Percentiles rank a stretch among this genome's conserved stretches.
These are phyloP conservation scores for Pseudobourletiella spinata DNA, from an alignment of 1,140 invertebrate genomes.

Conservation along the genomic window DNA sequence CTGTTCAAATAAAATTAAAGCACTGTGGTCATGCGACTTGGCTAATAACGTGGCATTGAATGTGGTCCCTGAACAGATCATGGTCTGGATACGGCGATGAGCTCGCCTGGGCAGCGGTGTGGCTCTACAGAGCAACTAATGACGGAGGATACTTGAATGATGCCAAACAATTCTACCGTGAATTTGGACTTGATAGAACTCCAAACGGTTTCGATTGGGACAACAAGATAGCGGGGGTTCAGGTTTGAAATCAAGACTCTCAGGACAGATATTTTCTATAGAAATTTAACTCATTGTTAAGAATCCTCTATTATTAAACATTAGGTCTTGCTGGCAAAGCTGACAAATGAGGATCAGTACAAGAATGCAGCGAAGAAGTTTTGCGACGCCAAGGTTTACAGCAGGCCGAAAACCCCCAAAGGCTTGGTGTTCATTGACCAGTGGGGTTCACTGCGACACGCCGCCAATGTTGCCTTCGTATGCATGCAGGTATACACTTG, in stretches of 20 bases:
- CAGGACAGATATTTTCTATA: neutral
- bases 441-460: conserved; percentile 48
- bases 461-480: conserved; percentile 51
- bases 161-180: conserved; percentile 46
- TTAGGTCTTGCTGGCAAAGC: conserved; percentile 23
- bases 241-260: conserved; percentile 38
- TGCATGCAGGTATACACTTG: conserved; percentile 39
- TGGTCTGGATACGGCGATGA: conserved; percentile 52
- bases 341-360: conserved; percentile 21
- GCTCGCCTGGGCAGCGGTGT: conserved; percentile 52
- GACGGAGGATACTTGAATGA: conserved; percentile 47
- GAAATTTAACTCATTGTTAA: neutral
- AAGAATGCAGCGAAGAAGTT: conserved; percentile 12
- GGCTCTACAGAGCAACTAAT: conserved; percentile 53
- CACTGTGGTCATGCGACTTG: neutral
- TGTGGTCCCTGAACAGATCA: conserved; percentile 1
- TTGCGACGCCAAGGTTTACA: conserved; percentile 30
- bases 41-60: neutral
- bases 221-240: conserved; percentile 50
- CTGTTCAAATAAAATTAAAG: no score
- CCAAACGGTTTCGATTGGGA: conserved; percentile 52
- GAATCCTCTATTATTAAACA: no score
- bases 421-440: conserved; percentile 51
- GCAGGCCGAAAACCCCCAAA: conserved; percentile 45
- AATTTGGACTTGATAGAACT: conserved; percentile 45